Percentiles rank a stretch among this genome's conserved stretches.
phyloP scores from a whole-genome alignment of 2,113 vertebrate species.

The Chauna torquata region DNA sequence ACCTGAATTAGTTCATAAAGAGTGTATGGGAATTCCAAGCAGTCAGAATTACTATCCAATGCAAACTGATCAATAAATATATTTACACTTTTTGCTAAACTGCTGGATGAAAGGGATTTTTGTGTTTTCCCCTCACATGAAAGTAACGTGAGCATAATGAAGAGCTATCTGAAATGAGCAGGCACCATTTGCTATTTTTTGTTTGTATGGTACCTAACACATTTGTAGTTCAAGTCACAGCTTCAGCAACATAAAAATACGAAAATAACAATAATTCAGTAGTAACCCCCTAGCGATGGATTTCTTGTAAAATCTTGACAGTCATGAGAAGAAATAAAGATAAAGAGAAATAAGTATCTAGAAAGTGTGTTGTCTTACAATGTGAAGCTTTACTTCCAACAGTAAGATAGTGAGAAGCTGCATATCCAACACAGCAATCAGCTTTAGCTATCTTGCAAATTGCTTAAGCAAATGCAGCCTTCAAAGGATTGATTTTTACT shows the following conservation, averaged over 20 bases:
- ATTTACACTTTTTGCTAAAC: neutral
- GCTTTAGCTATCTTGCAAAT: neutral
- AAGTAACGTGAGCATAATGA: rapidly evolving
- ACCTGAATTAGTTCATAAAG: neutral
- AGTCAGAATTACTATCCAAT: neutral
- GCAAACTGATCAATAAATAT: neutral
- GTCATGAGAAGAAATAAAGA: neutral
- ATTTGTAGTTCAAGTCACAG: neutral
- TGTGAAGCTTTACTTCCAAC: neutral
- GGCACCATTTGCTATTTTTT: neutral
- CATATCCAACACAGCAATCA: neutral
- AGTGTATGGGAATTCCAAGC: neutral
- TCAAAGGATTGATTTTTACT: neutral
- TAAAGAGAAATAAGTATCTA: neutral
- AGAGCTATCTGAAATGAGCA: neutral
- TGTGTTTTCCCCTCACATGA: neutral
- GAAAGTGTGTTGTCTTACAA: neutral
- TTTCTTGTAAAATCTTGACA: neutral
- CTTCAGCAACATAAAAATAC: neutral
- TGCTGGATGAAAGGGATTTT: neutral
- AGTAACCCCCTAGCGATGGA: neutral
- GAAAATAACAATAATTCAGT: neutral
- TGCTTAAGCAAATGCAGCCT: neutral
- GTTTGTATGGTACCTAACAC: neutral
- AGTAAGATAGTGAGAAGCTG: neutral